Conservation (phyloP, 2,888 invertebrate species). For the Calliopum simillimum region DNA sequence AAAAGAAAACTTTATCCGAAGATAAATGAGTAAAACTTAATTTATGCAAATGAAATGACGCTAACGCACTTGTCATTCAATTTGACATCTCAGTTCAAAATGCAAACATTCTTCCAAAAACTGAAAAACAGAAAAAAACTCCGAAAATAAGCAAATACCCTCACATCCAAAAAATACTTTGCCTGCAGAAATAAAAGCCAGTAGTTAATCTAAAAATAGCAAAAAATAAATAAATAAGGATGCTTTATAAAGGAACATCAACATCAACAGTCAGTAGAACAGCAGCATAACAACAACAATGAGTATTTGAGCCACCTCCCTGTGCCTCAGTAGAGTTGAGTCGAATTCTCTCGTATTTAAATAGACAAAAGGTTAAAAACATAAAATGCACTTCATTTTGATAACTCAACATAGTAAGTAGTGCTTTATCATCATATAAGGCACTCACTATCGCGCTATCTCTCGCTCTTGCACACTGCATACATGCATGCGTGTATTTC, state of each 20-base stretch:
- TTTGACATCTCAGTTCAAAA: constrained; percentile 32
- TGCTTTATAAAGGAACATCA: neutral
- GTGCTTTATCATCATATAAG: constrained; percentile 20
- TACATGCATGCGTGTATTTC: neutral
- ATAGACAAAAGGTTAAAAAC: constrained; percentile 30
- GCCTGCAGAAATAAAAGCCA: neutral
- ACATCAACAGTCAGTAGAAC: neutral
- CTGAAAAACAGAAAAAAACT: neutral
- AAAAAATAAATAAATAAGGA: neutral
- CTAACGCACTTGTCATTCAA: constrained; percentile 32
- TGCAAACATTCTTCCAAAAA: constrained; percentile 11
- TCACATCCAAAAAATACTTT: neutral
- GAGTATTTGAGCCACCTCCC: neutral
- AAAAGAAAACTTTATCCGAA: no score
- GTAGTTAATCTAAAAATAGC: neutral
- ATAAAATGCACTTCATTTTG: constrained; percentile 26
- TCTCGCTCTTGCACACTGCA: neutral
- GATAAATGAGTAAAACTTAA: constrained; percentile 34
- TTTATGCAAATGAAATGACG: constrained; percentile 52
- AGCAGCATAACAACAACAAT: neutral
- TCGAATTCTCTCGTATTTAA: neutral
- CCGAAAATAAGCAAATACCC: neutral
- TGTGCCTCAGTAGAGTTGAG: neutral
- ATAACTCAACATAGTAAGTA: neutral
- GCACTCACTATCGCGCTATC: neutral